Base-by-base conservation (phyloP, 2,797 vertebrate species). In the Clarias laeviceps region DNA sequence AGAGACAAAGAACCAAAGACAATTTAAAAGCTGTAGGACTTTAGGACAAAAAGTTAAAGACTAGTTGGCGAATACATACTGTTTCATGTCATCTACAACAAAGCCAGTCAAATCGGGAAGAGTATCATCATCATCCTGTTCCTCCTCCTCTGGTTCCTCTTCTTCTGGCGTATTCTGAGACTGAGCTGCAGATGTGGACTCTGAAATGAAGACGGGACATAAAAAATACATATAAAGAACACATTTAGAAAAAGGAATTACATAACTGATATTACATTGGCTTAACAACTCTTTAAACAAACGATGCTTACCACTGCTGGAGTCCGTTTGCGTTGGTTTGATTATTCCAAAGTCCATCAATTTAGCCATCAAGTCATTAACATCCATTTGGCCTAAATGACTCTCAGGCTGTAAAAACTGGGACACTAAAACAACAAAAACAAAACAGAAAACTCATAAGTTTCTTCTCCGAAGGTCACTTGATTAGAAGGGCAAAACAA, bases 311-410 rank as follows among this genome's bases (percentile, higher is more conserved):
- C 89, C 89, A 66, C 62, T 83, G 22, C 93, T 18, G 0, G 95
- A 90, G 86, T 98, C 98, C 0, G 96, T 92, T 90, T 95, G 96
- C 18, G 96, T 92, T 7, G 96, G 91, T 88, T 97, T 97, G 88
- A 99, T 97, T 92, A 99, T 99, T 89, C 97, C 98, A 37, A 92
- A 97, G 87, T 95, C 96, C 88, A 99, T 92, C 87, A 99, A 96
- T 92, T 99, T 99, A 89, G 97, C 93, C 84, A 98, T 96, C 56
- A 99, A 92, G 88, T 98, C 97, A 82, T 99, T 98, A 83, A 99
- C 97, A 90, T 99, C 98, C 12, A 99, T 93, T 91, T 99, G 98
- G 18, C 97, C 97, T 3, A 99, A 96, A 93, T 99, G 97, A 92
- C 97, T 98, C 92, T 99, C 98, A 54, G 96, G 91, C 66, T 96